These are phyloP conservation scores for Orientallactaga sibirica DNA, from an alignment of 2,797 vertebrate genomes.

Conservation along the genomic window DNA sequence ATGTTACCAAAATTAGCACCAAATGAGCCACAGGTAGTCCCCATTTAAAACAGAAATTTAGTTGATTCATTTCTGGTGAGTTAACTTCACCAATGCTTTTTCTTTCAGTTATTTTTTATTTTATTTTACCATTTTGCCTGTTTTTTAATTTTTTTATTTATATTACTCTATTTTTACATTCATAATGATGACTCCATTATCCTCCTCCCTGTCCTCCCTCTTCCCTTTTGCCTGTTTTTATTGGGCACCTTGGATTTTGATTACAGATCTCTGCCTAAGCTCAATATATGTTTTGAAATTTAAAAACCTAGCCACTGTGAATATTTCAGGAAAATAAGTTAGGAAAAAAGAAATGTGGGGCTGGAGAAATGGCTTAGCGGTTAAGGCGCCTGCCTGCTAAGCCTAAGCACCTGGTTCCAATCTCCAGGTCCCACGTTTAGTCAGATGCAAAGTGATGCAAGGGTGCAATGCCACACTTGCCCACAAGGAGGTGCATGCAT, in stretches of 20 bases:
- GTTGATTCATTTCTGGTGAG: not conserved
- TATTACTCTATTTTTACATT: too few relatives aligned
- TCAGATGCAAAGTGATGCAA: too few relatives aligned
- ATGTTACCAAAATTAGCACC: constrained; percentile 21
- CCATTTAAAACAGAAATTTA: constrained; percentile 33
- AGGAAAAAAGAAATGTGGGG: not conserved
- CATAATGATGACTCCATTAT: too few relatives aligned
- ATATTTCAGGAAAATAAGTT: not conserved
- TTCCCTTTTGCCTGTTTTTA: too few relatives aligned
- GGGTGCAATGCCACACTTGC: too few relatives aligned
- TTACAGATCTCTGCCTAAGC: constrained; percentile 32
- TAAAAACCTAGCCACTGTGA: not conserved
- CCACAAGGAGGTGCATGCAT: too few relatives aligned
- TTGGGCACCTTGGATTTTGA: not conserved
- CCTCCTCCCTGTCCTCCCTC: too few relatives aligned
- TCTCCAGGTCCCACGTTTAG: too few relatives aligned
- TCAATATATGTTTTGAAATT: constrained; percentile 19
- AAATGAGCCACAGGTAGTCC: not conserved
- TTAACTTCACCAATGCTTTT: not conserved
- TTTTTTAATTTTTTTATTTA: not conserved
- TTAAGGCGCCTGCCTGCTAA: too few relatives aligned
- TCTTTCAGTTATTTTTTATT: not conserved
- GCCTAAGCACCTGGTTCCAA: too few relatives aligned
- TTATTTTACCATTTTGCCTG: not conserved
- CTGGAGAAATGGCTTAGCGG: too few relatives aligned